Evolutionary conservation across 2,888 invertebrate species (phyloP), one percentile per base, ranked within the genome.

Genomic region (Tinea pellionella): DNA sequence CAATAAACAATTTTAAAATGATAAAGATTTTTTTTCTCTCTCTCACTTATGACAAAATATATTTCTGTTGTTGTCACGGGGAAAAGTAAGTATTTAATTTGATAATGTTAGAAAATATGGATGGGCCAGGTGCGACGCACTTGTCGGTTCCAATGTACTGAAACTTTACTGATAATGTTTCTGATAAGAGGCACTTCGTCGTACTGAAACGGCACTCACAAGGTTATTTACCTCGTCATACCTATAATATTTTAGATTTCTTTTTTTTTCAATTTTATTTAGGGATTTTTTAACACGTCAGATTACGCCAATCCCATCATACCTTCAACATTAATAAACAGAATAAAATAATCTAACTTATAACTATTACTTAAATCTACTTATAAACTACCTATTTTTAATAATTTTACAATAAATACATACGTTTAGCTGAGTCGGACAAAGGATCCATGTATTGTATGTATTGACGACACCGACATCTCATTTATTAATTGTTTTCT

Each of bases 71-170:
- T 18, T 19, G 18, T 53, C 24, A n/a, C 24, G 19, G n/a, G 53
- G 6, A 53, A 53, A 24, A 24, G 47, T 47, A 47, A 47, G 47
- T 47, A 47, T 47, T 47, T 47, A 47, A 47, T 15, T 53, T 53
- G 53, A 53, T 53, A 24, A 53, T 53, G 11, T 18, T 18, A 53
- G 16, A 12, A 53, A 53, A 37, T 37, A 37, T 47, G 24, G 53
- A 53, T 29, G 29, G 37, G 47, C 59, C 59, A 59, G 59, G 59
- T 59, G 59, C 43, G 59, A 19, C 47, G 59, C 59, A 59, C 59
- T 59, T 59, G 59, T 43, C 15, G 37, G 59, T 59, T 9, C 51
- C 4, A 9, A 29, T 29, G 59, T 29, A 59, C 59, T 43, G 43
- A 47, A 24, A 47, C 12, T 24, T 6, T 41, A 41, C 51, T 47